phyloP scores from a whole-genome alignment of 2,888 invertebrate species.

The Nowickia ferox region DNA sequence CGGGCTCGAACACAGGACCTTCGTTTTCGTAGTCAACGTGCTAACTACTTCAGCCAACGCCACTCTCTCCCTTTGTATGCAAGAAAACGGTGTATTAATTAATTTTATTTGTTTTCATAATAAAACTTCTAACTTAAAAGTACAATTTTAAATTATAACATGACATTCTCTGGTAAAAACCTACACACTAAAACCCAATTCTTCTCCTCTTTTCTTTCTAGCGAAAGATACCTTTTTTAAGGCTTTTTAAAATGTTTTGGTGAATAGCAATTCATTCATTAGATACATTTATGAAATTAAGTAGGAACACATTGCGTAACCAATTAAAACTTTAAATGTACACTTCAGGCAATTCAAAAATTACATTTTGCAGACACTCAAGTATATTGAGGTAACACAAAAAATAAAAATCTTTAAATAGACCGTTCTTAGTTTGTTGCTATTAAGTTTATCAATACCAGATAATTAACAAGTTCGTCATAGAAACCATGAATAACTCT shows the following conservation, averaged over 20 bases:
- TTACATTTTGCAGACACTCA: neutral
- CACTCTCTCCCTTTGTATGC: too few relatives aligned
- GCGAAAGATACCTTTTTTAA: constrained; percentile 20
- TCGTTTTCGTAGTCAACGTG: too few relatives aligned
- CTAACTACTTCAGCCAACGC: too few relatives aligned
- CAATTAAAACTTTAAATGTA: constrained; percentile 50
- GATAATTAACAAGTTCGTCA: neutral
- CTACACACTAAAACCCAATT: constrained; percentile 46
- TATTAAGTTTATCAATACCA: neutral
- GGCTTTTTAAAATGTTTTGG: constrained; percentile 13
- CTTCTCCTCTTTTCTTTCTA: constrained; percentile 14
- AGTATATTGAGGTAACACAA: constrained; percentile 32
- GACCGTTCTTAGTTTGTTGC: neutral
- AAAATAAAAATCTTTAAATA: neutral
- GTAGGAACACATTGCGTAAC: constrained; percentile 29
- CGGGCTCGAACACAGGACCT: too few relatives aligned
- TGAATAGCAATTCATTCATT: neutral
- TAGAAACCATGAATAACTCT: neutral
- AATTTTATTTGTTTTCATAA: constrained; percentile 33
- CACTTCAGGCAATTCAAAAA: neutral
- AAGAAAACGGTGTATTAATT: constrained; percentile 27
- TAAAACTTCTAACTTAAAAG: constrained; percentile 34
- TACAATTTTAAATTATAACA: constrained; percentile 39
- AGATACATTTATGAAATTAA: neutral
- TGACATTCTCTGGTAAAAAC: constrained; percentile 40